These are phyloP conservation scores for Acipenser transmontanus DNA, from an alignment of 2,797 vertebrate species.

Conservation along the genomic window DNA sequence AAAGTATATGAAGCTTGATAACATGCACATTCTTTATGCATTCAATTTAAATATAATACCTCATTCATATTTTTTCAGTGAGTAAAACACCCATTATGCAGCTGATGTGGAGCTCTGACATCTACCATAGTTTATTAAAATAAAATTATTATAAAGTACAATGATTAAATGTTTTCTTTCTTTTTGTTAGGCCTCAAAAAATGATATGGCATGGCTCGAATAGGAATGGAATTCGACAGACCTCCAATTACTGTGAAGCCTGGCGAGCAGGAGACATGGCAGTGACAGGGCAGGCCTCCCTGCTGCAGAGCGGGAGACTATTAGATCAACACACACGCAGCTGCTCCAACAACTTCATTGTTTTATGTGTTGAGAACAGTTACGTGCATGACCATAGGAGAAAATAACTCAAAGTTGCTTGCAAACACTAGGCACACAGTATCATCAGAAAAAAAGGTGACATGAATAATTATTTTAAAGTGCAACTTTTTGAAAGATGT, in stretches of 20 bases:
- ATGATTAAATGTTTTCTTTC: background rate
- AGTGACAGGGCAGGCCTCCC: slow-evolving; percentile 77
- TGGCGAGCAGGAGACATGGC: slow-evolving; percentile 74
- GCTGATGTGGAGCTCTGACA: too few species aligned
- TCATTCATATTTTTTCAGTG: too few species aligned
- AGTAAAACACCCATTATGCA: too few species aligned
- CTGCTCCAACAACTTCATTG: slow-evolving; percentile 78
- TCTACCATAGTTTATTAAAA: too few species aligned
- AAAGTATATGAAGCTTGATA: too few species aligned
- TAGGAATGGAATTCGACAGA: slow-evolving; percentile 60
- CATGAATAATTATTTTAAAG: slow-evolving; percentile 30
- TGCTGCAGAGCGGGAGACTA: slow-evolving; percentile 70
- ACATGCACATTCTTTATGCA: too few species aligned
- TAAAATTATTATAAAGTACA: too few species aligned
- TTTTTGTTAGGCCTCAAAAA: slow-evolving; percentile 77
- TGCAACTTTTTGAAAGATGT: slow-evolving; percentile 51
- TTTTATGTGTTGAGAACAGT: slow-evolving; percentile 95
- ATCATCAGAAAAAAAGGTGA: slow-evolving; percentile 23
- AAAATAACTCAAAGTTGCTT: slow-evolving; percentile 53
- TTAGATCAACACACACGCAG: slow-evolving; percentile 82
- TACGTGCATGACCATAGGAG: slow-evolving; percentile 63
- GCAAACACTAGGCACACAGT: slow-evolving; percentile 36
- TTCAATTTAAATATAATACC: too few species aligned
- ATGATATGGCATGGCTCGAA: slow-evolving; percentile 87
- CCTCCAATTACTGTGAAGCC: slow-evolving; percentile 83